phyloP scores from a whole-genome alignment of 2,797 vertebrate genomes.

The Myotis daubentonii region DNA sequence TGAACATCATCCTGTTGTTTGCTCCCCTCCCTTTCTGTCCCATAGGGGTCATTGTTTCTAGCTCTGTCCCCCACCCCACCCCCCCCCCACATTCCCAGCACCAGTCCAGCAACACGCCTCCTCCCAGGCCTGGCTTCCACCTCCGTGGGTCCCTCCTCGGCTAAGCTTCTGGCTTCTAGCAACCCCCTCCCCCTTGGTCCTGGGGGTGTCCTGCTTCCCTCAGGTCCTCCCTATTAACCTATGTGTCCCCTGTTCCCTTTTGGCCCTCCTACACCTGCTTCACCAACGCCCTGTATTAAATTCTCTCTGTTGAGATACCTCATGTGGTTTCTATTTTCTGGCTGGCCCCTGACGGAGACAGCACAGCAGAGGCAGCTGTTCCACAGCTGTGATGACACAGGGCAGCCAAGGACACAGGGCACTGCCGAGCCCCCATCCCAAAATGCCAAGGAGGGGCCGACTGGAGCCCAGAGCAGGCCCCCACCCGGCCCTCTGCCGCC shows the following conservation, averaged over 20 bases:
- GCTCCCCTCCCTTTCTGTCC: not conserved
- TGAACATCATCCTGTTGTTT: fast-evolving
- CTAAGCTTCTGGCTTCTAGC: not conserved
- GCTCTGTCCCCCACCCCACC: too few relatives aligned
- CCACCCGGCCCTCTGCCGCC: not conserved
- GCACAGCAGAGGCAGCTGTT: slow-evolving; percentile 5
- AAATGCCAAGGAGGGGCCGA: not conserved
- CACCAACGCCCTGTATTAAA: not conserved
- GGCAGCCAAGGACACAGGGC: not conserved
- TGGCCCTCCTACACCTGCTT: not conserved
- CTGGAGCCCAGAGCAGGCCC: fast-evolving
- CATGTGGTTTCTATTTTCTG: not conserved
- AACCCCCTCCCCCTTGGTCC: not conserved
- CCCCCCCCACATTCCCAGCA: not conserved
- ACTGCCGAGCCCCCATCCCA: not conserved
- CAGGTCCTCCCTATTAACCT: not conserved
- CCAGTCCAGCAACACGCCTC: not conserved
- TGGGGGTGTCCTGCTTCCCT: not conserved
- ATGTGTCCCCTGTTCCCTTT: not conserved
- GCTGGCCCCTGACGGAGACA: not conserved
- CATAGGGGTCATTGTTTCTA: not conserved
- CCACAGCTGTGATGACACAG: not conserved
- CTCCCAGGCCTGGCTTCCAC: not conserved
- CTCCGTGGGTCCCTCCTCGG: not conserved
- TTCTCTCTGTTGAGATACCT: not conserved